Conservation (phyloP, 2,797 vertebrate species). For the Tokudaia muenninki region DNA sequence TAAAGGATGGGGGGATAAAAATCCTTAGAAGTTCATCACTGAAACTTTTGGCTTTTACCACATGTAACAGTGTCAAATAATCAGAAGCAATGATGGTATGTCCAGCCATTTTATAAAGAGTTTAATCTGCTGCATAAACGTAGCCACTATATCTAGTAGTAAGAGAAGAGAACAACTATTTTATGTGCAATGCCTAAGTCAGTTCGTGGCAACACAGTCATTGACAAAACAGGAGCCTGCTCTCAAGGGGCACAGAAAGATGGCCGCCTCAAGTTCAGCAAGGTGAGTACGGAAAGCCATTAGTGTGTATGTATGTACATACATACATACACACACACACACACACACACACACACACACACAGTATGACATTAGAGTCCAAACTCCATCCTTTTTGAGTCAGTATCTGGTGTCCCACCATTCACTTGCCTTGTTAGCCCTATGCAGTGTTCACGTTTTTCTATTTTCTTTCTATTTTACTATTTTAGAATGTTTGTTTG, state of each 20-base stretch:
- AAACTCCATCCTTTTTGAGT: background rate
- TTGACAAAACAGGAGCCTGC: background rate
- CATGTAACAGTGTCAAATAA: background rate
- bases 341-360: too few relatives aligned
- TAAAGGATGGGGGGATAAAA: background rate
- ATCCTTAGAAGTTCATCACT: background rate
- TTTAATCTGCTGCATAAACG: slow-evolving; percentile 94
- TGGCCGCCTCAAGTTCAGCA: background rate
- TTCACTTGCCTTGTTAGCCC: background rate
- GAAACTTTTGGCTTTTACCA: background rate
- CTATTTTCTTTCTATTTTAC: background rate
- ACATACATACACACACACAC: too few relatives aligned
- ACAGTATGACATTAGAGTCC: background rate
- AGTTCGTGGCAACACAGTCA: background rate
- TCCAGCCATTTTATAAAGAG: slow-evolving; percentile 87
- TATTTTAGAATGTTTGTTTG: background rate
- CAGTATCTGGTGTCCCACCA: background rate
- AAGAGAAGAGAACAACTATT: slow-evolving; percentile 78
- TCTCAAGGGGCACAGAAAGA: background rate
- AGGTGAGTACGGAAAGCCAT: background rate
- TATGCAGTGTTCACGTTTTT: background rate
- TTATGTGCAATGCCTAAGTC: background rate
- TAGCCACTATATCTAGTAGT: slow-evolving; percentile 90
- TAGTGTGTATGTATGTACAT: background rate
- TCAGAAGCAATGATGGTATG: slow-evolving; percentile 38